Conservation (phyloP, 1,140 invertebrate species). For the Drosophila ironensis region DNA sequence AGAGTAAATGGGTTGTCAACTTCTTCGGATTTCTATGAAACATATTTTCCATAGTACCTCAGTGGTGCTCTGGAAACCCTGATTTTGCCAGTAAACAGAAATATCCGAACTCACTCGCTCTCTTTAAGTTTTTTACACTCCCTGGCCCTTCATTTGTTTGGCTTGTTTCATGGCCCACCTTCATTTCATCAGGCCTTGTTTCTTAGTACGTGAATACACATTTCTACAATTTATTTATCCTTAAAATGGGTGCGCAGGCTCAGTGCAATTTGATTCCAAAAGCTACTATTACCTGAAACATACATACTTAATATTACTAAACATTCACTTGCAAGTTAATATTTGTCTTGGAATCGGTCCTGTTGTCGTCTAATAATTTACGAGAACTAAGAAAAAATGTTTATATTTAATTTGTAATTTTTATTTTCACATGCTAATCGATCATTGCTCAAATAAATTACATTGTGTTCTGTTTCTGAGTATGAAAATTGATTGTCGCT, state of each 20-base stretch:
- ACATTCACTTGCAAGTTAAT: no score
- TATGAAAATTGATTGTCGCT: background rate
- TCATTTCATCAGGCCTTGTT: conserved; percentile 21
- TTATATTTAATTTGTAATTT: no score
- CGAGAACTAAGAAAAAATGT: no score
- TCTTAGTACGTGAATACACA: no score
- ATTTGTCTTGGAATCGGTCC: no score
- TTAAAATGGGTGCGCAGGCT: no score
- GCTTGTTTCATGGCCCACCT: conserved; percentile 13
- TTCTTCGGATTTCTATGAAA: background rate
- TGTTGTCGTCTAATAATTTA: no score
- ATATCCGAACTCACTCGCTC: background rate
- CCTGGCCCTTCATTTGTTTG: background rate
- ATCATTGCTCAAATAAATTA: background rate
- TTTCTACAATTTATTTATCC: background rate
- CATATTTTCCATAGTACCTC: background rate
- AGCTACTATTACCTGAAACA: no score
- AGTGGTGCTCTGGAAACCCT: conserved; percentile 12
- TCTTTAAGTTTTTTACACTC: background rate
- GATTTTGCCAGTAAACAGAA: conserved; percentile 1
- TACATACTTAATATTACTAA: no score
- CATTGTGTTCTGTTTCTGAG: background rate
- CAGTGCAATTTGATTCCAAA: no score
- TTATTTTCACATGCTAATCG: background rate
- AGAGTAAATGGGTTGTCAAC: conserved; percentile 41